phyloP scores from a whole-genome alignment of 2,888 invertebrate species.

The Melolontha melolontha region DNA sequence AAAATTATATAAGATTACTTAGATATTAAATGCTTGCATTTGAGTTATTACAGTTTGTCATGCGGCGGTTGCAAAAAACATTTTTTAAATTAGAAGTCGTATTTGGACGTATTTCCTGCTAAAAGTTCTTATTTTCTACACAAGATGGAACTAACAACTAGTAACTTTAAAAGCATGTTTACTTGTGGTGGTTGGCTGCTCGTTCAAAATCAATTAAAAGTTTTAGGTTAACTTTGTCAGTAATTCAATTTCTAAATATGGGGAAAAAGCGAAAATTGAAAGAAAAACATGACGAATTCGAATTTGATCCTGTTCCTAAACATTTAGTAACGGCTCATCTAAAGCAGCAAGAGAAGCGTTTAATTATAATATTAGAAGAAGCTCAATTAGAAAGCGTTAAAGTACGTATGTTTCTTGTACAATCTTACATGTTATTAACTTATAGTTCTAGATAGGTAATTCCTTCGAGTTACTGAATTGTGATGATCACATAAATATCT shows the following conservation, averaged over 20 bases:
- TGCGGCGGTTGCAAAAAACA: background rate
- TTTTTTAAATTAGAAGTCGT: background rate
- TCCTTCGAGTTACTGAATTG: constrained; percentile 92
- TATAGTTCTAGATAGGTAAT: constrained; percentile 77
- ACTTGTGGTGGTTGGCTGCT: no score
- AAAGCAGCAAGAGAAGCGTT: constrained; percentile 87
- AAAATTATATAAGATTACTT: constrained; percentile 41
- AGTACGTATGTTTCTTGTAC: constrained; percentile 67
- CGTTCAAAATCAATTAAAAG: no score
- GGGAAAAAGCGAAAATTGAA: constrained; percentile 70
- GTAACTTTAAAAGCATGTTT: no score
- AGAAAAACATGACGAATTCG: constrained; percentile 73
- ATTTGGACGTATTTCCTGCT: background rate
- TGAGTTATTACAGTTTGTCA: constrained; percentile 8
- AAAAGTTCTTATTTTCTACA: background rate
- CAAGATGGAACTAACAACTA: background rate
- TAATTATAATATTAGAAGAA: constrained; percentile 92
- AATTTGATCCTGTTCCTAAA: constrained; percentile 82
- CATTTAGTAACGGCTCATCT: constrained; percentile 83
- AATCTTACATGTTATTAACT: background rate
- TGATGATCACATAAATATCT: constrained; percentile 89
- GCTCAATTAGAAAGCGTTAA: constrained; percentile 97
- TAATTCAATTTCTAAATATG: constrained; percentile 58
- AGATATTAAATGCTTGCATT: constrained; percentile 20
- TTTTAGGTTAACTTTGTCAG: constrained; percentile 39